These are phyloP conservation scores for Sterrhoptilus dennistouni DNA, from an alignment of 2,113 vertebrate species.

Conservation along the genomic window DNA sequence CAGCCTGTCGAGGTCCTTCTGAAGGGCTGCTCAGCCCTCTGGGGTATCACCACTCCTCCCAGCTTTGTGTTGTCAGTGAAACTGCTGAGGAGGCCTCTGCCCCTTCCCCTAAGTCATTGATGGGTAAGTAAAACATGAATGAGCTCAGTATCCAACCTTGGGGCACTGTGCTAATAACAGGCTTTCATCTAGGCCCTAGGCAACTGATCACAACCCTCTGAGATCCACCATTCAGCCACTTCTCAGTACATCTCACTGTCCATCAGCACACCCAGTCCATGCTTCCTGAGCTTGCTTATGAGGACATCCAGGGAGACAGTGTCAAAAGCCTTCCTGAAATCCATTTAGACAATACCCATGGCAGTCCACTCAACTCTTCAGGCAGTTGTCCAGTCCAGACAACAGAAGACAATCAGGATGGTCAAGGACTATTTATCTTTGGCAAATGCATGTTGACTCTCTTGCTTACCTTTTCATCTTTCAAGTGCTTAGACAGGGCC, in stretches of 20 bases:
- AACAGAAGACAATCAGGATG: not conserved
- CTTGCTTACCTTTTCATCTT: not conserved
- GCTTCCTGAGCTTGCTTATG: not conserved
- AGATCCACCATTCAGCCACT: no score
- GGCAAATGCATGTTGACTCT: not conserved
- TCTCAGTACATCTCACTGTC: not conserved
- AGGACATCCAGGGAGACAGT: not conserved
- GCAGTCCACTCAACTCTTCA: not conserved
- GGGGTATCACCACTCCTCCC: not conserved
- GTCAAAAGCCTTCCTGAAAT: not conserved
- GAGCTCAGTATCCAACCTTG: no score
- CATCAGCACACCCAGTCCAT: rapidly evolving
- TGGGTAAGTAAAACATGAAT: not conserved
- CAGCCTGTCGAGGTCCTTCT: not conserved
- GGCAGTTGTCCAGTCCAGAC: not conserved
- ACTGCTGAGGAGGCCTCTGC: not conserved
- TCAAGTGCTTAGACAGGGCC: rapidly evolving
- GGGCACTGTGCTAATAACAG: not conserved
- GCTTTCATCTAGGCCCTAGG: no score
- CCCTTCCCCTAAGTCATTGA: not conserved
- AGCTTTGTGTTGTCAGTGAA: not conserved
- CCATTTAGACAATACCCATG: no score
- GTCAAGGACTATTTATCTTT: not conserved
- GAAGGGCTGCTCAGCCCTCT: not conserved
- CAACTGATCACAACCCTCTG: not conserved